Percentiles rank a stretch among this genome's conserved stretches.
Conservation (phyloP, 2,113 vertebrate species). For the Ictidomys tridecemlineatus region DNA sequence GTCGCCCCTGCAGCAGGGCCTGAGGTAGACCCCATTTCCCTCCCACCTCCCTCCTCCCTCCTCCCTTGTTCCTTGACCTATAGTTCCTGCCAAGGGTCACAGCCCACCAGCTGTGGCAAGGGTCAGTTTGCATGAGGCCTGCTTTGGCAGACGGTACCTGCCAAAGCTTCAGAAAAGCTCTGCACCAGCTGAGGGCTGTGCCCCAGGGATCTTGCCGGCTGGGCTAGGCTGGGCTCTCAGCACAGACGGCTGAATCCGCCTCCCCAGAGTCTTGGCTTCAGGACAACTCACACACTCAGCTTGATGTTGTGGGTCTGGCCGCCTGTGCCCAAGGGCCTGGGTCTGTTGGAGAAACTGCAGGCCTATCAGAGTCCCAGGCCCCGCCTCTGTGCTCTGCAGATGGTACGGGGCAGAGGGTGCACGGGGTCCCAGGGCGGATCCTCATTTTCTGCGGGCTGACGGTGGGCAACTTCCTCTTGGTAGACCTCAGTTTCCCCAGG, state of each 20-base stretch:
- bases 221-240: not conserved
- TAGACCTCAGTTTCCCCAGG: not conserved
- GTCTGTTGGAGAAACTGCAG: not conserved
- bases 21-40: not conserved
- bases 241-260: accelerated
- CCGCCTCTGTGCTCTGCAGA: not conserved
- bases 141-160: accelerated
- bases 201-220: not conserved
- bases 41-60: accelerated
- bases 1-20: not conserved
- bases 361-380: not conserved
- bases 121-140: accelerated
- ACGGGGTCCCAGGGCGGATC: accelerated
- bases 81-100: accelerated
- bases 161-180: too few relatives aligned
- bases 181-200: not conserved
- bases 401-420: not conserved
- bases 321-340: not conserved
- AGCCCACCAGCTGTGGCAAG: too few relatives aligned
- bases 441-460: not conserved
- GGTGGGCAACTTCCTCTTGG: not conserved
- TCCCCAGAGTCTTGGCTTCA: too few relatives aligned
- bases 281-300: not conserved
- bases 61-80: not conserved
- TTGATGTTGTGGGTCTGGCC: not conserved